A percentile compares a stretch with the other conserved stretches of the same genome.
Conservation (phyloP, 37 sponge, comb jelly and placozoan species). For the Beroe forskalii region DNA sequence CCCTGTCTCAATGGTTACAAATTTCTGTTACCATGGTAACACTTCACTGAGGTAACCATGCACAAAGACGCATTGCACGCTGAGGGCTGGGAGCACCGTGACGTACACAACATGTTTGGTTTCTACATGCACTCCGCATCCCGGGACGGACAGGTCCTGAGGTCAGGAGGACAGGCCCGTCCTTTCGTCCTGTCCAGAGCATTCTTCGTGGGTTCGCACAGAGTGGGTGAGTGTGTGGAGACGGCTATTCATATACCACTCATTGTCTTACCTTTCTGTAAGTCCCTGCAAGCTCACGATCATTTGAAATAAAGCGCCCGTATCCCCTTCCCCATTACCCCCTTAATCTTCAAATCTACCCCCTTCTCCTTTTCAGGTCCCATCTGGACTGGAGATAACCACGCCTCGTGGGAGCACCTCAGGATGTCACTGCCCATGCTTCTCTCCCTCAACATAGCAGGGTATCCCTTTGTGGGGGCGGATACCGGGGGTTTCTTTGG, state of each 20-base stretch:
- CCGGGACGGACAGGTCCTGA: constrained; percentile 80
- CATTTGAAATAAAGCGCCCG: too few species aligned
- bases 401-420: constrained; percentile 89
- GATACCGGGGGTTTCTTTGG: constrained; percentile 99
- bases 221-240: constrained; percentile 85
- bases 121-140: constrained; percentile 77
- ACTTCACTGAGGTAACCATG: constrained; percentile 75
- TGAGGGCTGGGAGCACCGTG: constrained; percentile 89
- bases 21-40: too few species aligned
- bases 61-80: constrained; percentile 91
- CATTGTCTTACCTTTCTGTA: too few species aligned
- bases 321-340: too few species aligned
- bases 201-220: constrained; percentile 93
- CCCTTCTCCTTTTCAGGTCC: constrained; percentile 88
- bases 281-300: too few species aligned
- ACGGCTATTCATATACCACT: too few species aligned
- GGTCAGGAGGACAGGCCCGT: constrained; percentile 74
- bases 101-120: constrained; percentile 97
- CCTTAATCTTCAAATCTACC: too few species aligned
- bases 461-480: constrained; percentile 95
- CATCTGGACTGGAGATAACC: constrained; percentile 97
- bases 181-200: constrained; percentile 97
- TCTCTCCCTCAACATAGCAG: constrained; percentile 86
- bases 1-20: too few species aligned
- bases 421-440: constrained; percentile 90